These are phyloP conservation scores for Prionailurus bengalensis DNA, from an alignment of 2,113 vertebrate genomes.

Conservation along the genomic window DNA sequence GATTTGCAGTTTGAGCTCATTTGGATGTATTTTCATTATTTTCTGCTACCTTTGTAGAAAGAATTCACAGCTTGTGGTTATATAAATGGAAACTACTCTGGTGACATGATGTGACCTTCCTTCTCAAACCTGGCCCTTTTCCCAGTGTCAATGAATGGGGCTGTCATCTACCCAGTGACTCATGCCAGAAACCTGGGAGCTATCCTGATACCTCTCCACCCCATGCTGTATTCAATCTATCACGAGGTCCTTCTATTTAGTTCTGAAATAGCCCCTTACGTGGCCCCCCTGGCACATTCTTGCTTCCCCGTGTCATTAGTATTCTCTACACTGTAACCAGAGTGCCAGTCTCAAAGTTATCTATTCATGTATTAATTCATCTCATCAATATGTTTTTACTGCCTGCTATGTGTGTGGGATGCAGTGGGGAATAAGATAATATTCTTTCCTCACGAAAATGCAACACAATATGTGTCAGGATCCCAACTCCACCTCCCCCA, in stretches of 20 bases:
- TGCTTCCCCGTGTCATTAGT: not conserved
- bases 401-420: not conserved
- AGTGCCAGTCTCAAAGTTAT: not conserved
- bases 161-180: constrained; percentile 64
- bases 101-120: constrained; percentile 67
- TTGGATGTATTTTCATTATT: constrained; percentile 57
- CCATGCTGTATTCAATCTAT: not conserved
- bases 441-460: not conserved
- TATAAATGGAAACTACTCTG: constrained; percentile 70
- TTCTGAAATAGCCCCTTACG: not conserved
- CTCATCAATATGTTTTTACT: constrained; percentile 1
- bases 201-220: not conserved
- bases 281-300: not conserved
- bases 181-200: constrained; percentile 42
- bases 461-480: not conserved
- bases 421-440: not conserved
- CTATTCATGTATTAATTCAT: not conserved
- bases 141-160: constrained; percentile 60
- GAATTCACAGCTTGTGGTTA: constrained; percentile 67
- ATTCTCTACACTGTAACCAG: not conserved
- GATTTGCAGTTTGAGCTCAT: constrained; percentile 14
- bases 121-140: constrained; percentile 59
- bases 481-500: rapidly evolving
- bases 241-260: not conserved
- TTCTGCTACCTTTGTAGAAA: constrained; percentile 1